Evolutionary conservation across 2,888 invertebrate species (phyloP).

Genomic region (Poecilus cupreus): DNA sequence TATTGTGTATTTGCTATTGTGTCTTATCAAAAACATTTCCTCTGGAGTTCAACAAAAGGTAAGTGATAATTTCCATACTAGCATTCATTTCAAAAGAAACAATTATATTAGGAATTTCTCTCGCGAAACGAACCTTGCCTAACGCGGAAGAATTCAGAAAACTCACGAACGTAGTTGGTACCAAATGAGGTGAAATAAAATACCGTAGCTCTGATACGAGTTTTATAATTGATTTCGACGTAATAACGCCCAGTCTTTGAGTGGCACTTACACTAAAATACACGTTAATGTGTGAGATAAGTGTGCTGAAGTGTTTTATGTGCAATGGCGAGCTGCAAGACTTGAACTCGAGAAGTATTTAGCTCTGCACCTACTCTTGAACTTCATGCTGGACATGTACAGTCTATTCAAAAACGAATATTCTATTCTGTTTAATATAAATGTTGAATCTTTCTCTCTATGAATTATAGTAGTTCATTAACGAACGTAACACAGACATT

Average conservation of each 20-base stretch:
- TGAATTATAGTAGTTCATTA: not conserved
- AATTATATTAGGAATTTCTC: not conserved
- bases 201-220: not conserved
- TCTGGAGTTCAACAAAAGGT: not conserved
- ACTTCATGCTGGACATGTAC: not conserved
- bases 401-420: not conserved
- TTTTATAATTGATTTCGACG: not conserved
- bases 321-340: not conserved
- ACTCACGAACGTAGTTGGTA: not conserved
- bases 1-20: not conserved
- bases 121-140: not conserved
- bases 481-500: too few species aligned
- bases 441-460: not conserved
- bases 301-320: not conserved
- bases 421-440: not conserved
- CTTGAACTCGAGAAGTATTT: not conserved
- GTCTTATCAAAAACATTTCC: not conserved
- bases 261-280: not conserved
- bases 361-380: too few species aligned
- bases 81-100: not conserved
- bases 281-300: not conserved
- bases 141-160: not conserved
- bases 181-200: conserved; percentile 8
- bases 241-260: not conserved
- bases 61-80: not conserved